phyloP scores from a whole-genome alignment of 2,113 vertebrate genomes.

The Sturnira hondurensis region DNA sequence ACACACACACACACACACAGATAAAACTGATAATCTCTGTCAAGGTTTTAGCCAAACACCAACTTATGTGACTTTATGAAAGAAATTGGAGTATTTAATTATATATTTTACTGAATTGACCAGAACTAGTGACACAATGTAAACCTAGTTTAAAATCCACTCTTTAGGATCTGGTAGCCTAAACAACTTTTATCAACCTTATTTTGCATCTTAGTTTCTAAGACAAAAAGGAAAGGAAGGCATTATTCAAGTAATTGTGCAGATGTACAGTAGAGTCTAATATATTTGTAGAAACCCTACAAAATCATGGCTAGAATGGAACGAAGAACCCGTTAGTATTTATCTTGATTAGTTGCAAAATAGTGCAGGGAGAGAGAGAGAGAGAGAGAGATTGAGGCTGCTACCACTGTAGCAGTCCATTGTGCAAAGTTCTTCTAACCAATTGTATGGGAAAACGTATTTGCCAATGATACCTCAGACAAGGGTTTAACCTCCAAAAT shows the following conservation, averaged over 20 bases:
- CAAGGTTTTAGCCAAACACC: not conserved
- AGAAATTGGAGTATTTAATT: not conserved
- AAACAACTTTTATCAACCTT: not conserved
- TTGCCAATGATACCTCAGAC: too few species aligned
- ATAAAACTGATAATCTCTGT: not conserved
- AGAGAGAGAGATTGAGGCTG: not conserved
- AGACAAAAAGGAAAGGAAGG: not conserved
- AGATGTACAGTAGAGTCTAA: not conserved
- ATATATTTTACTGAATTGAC: not conserved
- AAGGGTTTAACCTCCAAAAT: too few species aligned
- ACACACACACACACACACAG: not conserved
- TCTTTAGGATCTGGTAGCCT: slow-evolving; percentile 13
- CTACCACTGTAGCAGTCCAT: not conserved
- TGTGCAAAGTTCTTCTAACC: not conserved
- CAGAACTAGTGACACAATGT: not conserved
- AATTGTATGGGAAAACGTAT: too few species aligned
- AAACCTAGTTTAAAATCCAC: not conserved
- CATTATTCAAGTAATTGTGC: not conserved
- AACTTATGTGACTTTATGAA: not conserved
- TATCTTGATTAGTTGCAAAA: not conserved
- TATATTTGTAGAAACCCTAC: not conserved
- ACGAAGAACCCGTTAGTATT: not conserved
- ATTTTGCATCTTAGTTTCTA: not conserved
- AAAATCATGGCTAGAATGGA: not conserved
- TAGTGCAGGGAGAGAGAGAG: not conserved